phyloP scores from a whole-genome alignment of 2,797 vertebrate genomes.

The Oceanodroma leucorhoa region DNA sequence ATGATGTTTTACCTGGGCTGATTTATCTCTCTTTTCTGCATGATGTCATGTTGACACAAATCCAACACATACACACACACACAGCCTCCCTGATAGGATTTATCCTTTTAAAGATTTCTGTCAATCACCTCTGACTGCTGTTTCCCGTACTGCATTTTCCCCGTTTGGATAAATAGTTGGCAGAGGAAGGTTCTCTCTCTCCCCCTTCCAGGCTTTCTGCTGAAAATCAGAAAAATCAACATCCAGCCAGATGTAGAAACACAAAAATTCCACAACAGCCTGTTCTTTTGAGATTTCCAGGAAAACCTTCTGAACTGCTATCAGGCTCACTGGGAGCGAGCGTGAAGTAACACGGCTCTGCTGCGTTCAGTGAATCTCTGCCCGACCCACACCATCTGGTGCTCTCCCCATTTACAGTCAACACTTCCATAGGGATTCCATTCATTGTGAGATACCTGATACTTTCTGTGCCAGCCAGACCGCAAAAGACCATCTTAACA shows the following conservation, averaged over 20 bases:
- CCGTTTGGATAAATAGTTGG: background rate
- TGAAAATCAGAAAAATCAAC: background rate
- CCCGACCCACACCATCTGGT: background rate
- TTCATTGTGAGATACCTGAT: rapidly evolving
- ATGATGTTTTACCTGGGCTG: background rate
- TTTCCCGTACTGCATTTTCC: background rate
- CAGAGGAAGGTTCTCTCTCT: background rate
- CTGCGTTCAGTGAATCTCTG: background rate
- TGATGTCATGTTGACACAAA: background rate
- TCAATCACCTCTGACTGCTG: background rate
- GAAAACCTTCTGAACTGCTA: background rate
- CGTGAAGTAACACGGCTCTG: background rate
- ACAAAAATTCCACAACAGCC: background rate
- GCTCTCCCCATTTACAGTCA: background rate
- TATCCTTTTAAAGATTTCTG: background rate
- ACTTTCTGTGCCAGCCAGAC: background rate
- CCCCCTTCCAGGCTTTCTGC: background rate
- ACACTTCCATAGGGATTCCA: background rate
- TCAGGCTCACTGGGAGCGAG: background rate
- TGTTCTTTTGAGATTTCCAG: background rate
- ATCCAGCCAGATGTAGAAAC: background rate
- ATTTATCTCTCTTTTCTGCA: background rate
- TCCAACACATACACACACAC: background rate
- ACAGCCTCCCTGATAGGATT: background rate
- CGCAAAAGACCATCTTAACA: background rate